A percentile compares a stretch with the other conserved stretches of the same genome.
Evolutionary conservation across 2,797 vertebrate genomes (phyloP).

Genomic region (Molothrus aeneus): DNA sequence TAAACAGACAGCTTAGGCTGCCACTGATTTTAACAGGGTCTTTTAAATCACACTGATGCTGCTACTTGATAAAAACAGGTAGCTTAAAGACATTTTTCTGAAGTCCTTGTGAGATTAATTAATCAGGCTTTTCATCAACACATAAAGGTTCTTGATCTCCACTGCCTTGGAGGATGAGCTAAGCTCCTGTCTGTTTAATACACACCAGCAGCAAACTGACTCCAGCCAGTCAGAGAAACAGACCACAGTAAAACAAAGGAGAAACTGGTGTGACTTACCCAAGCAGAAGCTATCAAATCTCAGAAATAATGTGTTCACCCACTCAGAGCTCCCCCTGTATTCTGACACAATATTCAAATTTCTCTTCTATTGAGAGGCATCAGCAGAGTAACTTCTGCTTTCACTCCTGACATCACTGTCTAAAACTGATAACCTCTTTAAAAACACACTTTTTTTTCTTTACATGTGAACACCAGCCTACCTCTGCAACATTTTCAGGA

Average conservation of each 20-base stretch:
- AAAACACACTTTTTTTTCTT: neutral
- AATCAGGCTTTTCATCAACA: neutral
- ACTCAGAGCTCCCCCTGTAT: neutral
- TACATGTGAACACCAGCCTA: constrained; percentile 47
- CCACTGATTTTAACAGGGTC: neutral
- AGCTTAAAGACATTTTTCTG: neutral
- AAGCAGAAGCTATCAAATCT: neutral
- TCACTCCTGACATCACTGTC: neutral
- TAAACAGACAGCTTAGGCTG: neutral
- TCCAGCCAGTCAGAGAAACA: neutral
- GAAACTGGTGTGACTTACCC: neutral
- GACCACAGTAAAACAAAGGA: neutral
- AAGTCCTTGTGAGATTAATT: neutral
- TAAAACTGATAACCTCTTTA: neutral
- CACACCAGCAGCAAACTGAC: neutral
- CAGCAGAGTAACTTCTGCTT: neutral
- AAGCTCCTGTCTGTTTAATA: neutral
- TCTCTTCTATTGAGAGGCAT: neutral
- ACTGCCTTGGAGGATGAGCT: neutral
- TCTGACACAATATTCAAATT: neutral
- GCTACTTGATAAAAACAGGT: neutral
- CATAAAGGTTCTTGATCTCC: neutral
- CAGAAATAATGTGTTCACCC: neutral
- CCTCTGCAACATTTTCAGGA: constrained; percentile 97
- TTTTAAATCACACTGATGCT: neutral